Percentiles rank a stretch among this genome's conserved stretches.
These are phyloP conservation scores for Coptodon rendalli DNA, from an alignment of 2,113 vertebrate species.

Conservation along the genomic window DNA sequence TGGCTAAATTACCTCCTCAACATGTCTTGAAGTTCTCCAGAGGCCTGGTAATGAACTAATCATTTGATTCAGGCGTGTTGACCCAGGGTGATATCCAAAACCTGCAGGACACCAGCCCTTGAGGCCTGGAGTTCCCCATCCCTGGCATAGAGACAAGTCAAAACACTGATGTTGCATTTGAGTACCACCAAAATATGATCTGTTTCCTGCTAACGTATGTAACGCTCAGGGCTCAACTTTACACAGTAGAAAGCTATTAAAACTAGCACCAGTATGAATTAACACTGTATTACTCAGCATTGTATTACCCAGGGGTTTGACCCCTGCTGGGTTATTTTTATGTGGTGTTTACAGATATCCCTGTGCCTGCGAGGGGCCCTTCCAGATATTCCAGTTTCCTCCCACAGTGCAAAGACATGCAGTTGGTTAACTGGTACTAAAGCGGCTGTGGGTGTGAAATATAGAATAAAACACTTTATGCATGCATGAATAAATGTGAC, in stretches of 20 bases:
- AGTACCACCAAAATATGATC: neutral
- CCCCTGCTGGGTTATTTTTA: neutral
- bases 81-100: neutral
- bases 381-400: neutral
- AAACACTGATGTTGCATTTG: neutral
- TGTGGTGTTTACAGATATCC: neutral
- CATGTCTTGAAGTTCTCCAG: neutral
- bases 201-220: neutral
- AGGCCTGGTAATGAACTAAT: neutral
- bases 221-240: neutral
- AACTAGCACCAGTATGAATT: neutral
- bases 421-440: neutral
- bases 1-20: neutral
- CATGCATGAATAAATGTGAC: neutral
- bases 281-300: neutral
- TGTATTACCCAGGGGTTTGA: neutral
- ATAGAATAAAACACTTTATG: neutral
- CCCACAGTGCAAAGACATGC: neutral
- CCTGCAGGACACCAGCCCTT: neutral
- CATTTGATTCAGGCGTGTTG: neutral
- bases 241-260: neutral
- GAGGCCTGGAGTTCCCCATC: neutral
- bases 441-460: neutral
- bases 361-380: neutral
- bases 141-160: neutral